phyloP scores from a whole-genome alignment of 1,140 invertebrate genomes.

The Drosophila tristis region DNA sequence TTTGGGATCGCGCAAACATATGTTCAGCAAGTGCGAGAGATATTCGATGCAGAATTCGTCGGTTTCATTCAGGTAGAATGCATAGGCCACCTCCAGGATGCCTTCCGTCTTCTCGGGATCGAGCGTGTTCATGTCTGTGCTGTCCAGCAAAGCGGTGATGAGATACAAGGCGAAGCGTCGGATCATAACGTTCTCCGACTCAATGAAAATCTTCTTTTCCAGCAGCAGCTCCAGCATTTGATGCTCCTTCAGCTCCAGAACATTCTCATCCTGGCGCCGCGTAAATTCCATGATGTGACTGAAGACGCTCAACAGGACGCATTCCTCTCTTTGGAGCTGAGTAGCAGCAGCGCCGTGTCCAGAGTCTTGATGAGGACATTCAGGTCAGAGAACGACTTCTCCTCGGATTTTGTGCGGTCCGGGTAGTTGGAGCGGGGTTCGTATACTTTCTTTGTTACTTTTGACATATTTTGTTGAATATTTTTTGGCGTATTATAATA shows the following conservation, averaged over 20 bases:
- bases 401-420: constrained; percentile 62
- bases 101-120: constrained; percentile 40
- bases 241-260: constrained; percentile 51
- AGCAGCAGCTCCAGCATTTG: constrained; percentile 55
- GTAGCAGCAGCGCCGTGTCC: constrained; percentile 59
- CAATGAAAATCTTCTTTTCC: constrained; percentile 62
- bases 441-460: constrained; percentile 60
- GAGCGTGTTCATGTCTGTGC: constrained; percentile 55
- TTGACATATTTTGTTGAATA: constrained; percentile 50
- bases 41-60: constrained; percentile 78
- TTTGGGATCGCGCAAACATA: constrained; percentile 70
- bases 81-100: constrained; percentile 43
- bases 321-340: constrained; percentile 67
- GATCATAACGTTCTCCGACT: constrained; percentile 49
- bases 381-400: constrained; percentile 54
- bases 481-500: neutral
- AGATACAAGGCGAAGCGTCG: constrained; percentile 67
- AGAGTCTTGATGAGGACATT: constrained; percentile 56
- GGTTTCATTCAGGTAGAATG: constrained; percentile 52
- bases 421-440: constrained; percentile 53
- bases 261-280: constrained; percentile 59
- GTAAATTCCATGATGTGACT: constrained; percentile 69
- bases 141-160: constrained; percentile 58
- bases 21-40: constrained; percentile 63
- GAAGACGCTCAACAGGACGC: constrained; percentile 56